Base-by-base conservation (phyloP, 2,113 vertebrate genomes). In the Chloroceryle aenea region DNA sequence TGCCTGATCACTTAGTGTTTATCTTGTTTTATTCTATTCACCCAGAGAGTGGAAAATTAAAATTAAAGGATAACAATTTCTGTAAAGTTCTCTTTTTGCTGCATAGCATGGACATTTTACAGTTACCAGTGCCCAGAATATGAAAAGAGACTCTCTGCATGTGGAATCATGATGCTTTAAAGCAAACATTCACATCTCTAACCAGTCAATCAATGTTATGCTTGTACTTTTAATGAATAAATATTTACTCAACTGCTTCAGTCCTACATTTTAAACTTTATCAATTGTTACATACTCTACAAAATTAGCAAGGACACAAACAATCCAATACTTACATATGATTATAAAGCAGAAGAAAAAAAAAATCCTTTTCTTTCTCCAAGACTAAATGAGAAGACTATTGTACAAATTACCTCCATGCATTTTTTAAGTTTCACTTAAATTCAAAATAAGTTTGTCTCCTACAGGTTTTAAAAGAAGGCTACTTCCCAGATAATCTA, bases 141-240 rank as follows among this genome's bases (percentile, higher is more conserved):
- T 42, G 74, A 38, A 66, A 72, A 78, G 36, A 10, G 38, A 77
- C 27, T 55, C 87, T 42, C 26, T 59, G 72, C 6, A 15, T 22
- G 19, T 55, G 14, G 88, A 96, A 95, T 85, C 42, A n/a, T 34
- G 48, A 78, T 42, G 25, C 19, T 63, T 62, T 64, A 80, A 79
- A 13, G 62, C 32, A 93, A 38, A 94, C 74, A 92, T 86, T 88
- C 59, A 78, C 63, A 91, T 45, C 45, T 14, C 17, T 30, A 82
- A 75, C 20, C 12, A 77, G 27, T 72, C 27, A 64, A 64, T 19
- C 59, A 53, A 22, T 92, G 12, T 47, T 87, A 50, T 34, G 40
- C 29, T 85, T 89, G 48, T 43, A 84, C 16, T 94, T 95, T 69
- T 91, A 87, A 93, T 38, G 10, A 95, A 82, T 73, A 89, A 93